Percentiles rank a stretch among this genome's conserved stretches.
These are phyloP conservation scores for Mamestra brassicae DNA, from an alignment of 2,888 invertebrate genomes.

Conservation along the genomic window DNA sequence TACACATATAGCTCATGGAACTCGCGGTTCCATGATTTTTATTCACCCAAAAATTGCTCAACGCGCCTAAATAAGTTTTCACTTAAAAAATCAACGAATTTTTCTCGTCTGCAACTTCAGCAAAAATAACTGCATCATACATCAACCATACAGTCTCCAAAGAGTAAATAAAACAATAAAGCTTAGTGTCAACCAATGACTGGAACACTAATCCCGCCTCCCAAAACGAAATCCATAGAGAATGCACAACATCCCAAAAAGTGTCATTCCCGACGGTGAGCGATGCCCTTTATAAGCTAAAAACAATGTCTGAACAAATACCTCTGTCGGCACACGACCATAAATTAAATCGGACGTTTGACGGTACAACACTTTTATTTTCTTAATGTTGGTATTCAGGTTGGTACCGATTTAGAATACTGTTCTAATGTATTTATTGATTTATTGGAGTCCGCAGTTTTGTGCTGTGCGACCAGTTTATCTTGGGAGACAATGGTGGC, in stretches of 20 bases:
- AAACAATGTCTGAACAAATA: slow-evolving; percentile 64
- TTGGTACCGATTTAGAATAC: slow-evolving; percentile 60
- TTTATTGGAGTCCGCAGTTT: slow-evolving; percentile 56
- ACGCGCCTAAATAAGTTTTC: no score
- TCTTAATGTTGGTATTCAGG: slow-evolving; percentile 62
- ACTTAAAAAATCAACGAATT: neutral
- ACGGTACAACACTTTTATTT: slow-evolving; percentile 57
- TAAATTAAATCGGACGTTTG: slow-evolving; percentile 58
- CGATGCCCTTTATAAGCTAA: slow-evolving; percentile 59
- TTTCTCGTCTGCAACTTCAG: neutral
- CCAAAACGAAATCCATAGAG: slow-evolving; percentile 36
- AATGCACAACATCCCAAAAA: slow-evolving; percentile 49
- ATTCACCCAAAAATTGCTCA: no score
- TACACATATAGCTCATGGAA: no score
- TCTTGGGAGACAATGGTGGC: slow-evolving; percentile 4
- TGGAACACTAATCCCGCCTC: slow-evolving; percentile 22
- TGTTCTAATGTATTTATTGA: slow-evolving; percentile 63
- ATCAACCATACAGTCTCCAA: neutral
- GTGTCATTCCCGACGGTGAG: slow-evolving; percentile 48
- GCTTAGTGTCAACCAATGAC: slow-evolving; percentile 19
- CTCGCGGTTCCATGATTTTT: no score
- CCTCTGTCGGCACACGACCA: slow-evolving; percentile 41
- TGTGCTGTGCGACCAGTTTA: slow-evolving; percentile 39
- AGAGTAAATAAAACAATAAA: slow-evolving; percentile 15
- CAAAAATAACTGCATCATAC: neutral